Evolutionary conservation across 2,797 vertebrate species (phyloP), one percentile per base, ranked within the genome.

Genomic region (Sebastiscus tertius): DNA sequence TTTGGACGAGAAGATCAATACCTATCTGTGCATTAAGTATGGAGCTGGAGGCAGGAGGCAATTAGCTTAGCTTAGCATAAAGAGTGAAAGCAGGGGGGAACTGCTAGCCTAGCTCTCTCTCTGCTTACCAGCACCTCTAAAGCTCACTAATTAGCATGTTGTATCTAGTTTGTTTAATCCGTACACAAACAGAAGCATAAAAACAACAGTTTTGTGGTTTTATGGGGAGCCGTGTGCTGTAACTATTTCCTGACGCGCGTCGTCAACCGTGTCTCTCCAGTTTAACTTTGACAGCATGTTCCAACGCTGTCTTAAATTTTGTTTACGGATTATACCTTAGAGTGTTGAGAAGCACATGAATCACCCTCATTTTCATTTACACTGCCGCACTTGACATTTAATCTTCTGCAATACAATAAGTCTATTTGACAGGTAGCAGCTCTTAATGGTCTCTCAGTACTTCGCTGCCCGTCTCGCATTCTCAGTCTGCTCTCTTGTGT

Each of bases 381-480:
- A 10, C 74, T 64, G 49, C 80, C 55, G 33, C 58, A 29, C 75
- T 83, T 75, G 68, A 81, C 66, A 74, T 87, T 83, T 82, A 42
- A 84, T 89, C 79, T 83, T 72, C 60, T 60, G 34, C 70, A 46
- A 26, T 59, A 76, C 73, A 78, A 79, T 84, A 83, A 77, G 67
- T 84, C 59, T 80, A 1, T 82, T 65, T 88, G 88, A 91, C 82
- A 86, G 88, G 67, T 79, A 72, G 72, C 11, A 20, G 61, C 75
- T 80, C 76, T 75, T 82, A 79, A 72, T 55, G 69, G 69, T 75
- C 78, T 69, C 36, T 78, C 68, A 24, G 61, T 56, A 56, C 79
- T 66, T 72, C 4, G 1, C 68, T 64, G 4, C 70, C 55, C 65
- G 63, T 49, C 72, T 42, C 36, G 34, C 72, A 61, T 61, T 65